Evolutionary conservation across 1,140 invertebrate species (phyloP), one percentile per base, ranked within the genome.

Genomic region (Orius insidiosus): DNA sequence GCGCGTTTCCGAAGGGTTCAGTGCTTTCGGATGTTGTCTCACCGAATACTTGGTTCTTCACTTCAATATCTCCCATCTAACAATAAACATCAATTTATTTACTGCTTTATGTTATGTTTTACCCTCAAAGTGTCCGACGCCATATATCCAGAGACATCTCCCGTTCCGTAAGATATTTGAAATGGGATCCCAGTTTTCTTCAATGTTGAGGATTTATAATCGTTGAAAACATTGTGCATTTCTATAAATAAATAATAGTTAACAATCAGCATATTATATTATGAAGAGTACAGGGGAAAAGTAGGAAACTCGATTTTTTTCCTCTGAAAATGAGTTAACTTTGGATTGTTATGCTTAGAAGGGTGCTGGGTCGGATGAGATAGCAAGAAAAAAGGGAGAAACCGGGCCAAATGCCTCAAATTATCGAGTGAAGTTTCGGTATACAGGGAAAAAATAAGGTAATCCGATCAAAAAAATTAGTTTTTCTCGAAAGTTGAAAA

Each of bases 11-110:
- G 41, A n/a, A 9, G 2, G 34, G 16, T 11, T 34, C 8, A 2
- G 30, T 13, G 18, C 34, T 32, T 34, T 34, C 32, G 11, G 9
- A 14, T 2, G 11, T 15, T 2, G 44, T 32, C 16, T 45, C 31
- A 2, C 32, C 44, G 15, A 45, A 45, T 6, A 7, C 34, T 16
- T 45, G 44, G 3, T 34, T n/a, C 8, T 16, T 13, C 13, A 45
- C 34, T 2, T 3, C 33, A 10, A 45, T 11, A 15, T 45, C 44
- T 35, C 44, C 44, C 15, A 45, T 45, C 44, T 45, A 24, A 41
- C 6, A n/a, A n/a, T 13, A 15, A 10, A 41, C 3, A n/a, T n/a
- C 14, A 41, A n/a, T 7, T 18, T 41, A 36, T n/a, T 10, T 36
- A 4, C n/a, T 36, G 3, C 3, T 15, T 36, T 36, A 5, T n/a